These are phyloP conservation scores for Cosmia trapezina DNA, from an alignment of 2,888 invertebrate species.

Conservation along the genomic window DNA sequence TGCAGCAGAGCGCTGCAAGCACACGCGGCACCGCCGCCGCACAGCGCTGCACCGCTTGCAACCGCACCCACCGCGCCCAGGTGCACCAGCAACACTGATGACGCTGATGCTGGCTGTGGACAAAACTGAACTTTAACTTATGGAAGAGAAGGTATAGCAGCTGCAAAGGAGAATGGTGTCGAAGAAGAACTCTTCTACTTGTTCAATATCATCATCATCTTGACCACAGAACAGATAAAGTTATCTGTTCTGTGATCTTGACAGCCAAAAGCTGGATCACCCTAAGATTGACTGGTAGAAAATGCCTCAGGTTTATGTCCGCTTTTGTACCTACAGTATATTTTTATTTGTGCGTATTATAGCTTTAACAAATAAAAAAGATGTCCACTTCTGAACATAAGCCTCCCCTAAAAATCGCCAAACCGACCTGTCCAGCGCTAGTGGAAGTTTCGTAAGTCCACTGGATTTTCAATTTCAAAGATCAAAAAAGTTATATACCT, in stretches of 20 bases:
- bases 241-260: too few species aligned
- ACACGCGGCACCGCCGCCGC: slow-evolving; percentile 92
- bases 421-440: not conserved
- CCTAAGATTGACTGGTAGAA: not conserved
- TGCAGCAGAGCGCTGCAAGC: slow-evolving; percentile 93
- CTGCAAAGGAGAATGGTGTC: not conserved
- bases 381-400: too few species aligned
- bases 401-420: not conserved
- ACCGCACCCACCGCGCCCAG: slow-evolving; percentile 93
- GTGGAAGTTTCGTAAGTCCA: too few species aligned
- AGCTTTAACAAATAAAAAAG: not conserved
- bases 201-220: not conserved
- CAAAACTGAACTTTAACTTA: slow-evolving; percentile 39
- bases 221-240: too few species aligned
- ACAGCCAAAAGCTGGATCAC: not conserved
- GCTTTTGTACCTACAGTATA: not conserved
- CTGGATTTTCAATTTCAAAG: too few species aligned
- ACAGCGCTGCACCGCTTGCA: slow-evolving; percentile 92
- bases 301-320: not conserved
- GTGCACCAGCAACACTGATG: slow-evolving; percentile 93
- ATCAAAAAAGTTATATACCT: not conserved
- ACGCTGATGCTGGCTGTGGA: slow-evolving; percentile 92
- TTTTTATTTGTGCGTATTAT: not conserved
- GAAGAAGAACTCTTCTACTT: not conserved
- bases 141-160: not conserved